Conservation (phyloP, 1,140 invertebrate species). For the Sminthurides bifidus region DNA sequence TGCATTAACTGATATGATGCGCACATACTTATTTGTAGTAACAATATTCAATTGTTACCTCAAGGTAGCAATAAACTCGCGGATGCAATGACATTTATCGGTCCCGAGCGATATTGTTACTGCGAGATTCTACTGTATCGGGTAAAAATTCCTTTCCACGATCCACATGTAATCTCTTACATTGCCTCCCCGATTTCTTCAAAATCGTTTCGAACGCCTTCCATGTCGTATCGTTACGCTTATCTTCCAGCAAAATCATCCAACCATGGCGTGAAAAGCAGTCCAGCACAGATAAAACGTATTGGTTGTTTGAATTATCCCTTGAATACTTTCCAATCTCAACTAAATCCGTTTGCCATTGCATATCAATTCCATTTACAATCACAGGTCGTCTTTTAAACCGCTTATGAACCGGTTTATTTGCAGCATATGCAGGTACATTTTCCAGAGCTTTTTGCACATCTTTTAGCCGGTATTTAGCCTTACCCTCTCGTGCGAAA, state of each 20-base stretch:
- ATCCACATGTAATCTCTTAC: constrained; percentile 2
- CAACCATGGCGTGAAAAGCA: background rate
- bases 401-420: background rate
- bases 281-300: background rate
- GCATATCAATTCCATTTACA: constrained; percentile 4
- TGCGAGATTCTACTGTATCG: no score
- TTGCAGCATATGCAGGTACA: background rate
- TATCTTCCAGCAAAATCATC: constrained; percentile 1
- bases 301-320: background rate
- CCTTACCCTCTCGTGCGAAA: background rate
- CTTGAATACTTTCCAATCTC: background rate
- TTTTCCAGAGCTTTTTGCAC: background rate
- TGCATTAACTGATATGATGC: no score
- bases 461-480: no score
- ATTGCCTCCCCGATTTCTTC: background rate
- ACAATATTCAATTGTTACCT: no score
- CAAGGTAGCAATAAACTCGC: no score
- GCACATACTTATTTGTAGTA: no score
- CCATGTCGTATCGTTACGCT: background rate
- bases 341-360: constrained; percentile 2
- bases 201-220: background rate
- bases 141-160: constrained; percentile 5
- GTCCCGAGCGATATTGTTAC: no score
- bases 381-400: background rate
- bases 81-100: no score